Conservation (phyloP, 2,113 vertebrate genomes). For the Sander lucioperca region DNA sequence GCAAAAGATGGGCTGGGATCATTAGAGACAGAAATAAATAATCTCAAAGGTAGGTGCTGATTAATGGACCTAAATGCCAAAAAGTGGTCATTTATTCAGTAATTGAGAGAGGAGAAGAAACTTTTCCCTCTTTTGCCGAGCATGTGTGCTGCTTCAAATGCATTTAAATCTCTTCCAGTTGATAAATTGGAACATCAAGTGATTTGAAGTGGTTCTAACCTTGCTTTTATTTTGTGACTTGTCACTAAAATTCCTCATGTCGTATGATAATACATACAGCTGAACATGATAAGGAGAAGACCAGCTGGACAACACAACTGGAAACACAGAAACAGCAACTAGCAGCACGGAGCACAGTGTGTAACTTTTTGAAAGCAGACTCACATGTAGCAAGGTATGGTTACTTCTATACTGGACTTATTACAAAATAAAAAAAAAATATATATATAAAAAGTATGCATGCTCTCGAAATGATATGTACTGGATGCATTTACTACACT, state of each 20-base stretch:
- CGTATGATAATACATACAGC: slow-evolving; percentile 52
- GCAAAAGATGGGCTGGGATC: neutral
- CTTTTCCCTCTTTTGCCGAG: neutral
- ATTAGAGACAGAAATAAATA: neutral
- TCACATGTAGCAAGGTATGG: slow-evolving; percentile 52
- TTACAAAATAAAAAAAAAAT: neutral
- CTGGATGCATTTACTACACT: neutral
- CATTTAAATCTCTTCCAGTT: neutral
- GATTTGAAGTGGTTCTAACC: neutral
- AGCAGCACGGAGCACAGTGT: slow-evolving; percentile 55
- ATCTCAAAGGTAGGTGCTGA: slow-evolving; percentile 58
- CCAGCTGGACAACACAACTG: slow-evolving; percentile 40
- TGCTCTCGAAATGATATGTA: neutral
- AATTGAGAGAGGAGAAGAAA: neutral
- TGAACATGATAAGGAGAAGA: slow-evolving; percentile 32
- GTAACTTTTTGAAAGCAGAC: slow-evolving; percentile 64
- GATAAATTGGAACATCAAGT: neutral
- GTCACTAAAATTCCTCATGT: neutral
- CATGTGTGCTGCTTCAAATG: neutral
- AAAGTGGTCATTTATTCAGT: neutral
- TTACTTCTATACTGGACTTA: neutral
- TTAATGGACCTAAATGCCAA: neutral
- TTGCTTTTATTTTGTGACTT: neutral
- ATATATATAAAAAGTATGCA: neutral
- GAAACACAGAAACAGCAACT: slow-evolving; percentile 49